A percentile compares a stretch with the other conserved stretches of the same genome.
These are phyloP conservation scores for Sepiola atlantica DNA, from an alignment of 2,888 invertebrate species.

Conservation along the genomic window DNA sequence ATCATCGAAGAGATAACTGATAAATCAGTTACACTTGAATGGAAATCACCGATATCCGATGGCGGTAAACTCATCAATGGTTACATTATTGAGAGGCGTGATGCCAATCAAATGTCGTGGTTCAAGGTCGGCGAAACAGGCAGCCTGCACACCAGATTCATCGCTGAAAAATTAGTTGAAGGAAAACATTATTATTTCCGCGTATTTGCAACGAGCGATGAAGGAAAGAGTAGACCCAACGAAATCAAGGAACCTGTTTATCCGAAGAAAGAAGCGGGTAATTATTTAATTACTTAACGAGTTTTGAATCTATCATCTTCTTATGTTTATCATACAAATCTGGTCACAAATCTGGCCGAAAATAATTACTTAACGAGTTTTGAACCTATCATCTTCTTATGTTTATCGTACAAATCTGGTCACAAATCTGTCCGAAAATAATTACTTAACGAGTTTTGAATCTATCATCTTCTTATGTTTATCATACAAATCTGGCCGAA, in stretches of 20 bases:
- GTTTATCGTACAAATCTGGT: neutral
- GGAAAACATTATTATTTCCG: constrained; percentile 72
- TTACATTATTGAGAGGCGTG: constrained; percentile 69
- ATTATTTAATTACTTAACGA: neutral
- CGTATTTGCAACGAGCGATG: constrained; percentile 71
- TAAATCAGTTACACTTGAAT: constrained; percentile 63
- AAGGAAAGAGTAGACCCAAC: constrained; percentile 67
- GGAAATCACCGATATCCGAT: constrained; percentile 74
- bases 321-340: too few species aligned
- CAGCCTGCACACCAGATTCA: constrained; percentile 59
- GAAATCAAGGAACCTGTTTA: constrained; percentile 65
- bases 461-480: too few species aligned
- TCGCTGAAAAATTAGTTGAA: constrained; percentile 64
- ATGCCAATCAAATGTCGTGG: constrained; percentile 66
- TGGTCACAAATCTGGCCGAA: too few species aligned
- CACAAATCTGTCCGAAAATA: too few species aligned
- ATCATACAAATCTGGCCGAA: too few species aligned
- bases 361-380: too few species aligned
- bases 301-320: neutral
- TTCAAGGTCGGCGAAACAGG: constrained; percentile 64
- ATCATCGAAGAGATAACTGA: constrained; percentile 63
- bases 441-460: too few species aligned
- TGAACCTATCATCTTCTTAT: too few species aligned
- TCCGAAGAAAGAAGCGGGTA: constrained; percentile 60
- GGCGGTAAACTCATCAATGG: constrained; percentile 69